Evolutionary conservation across 2,888 invertebrate genomes (phyloP).

Genomic region (Synanthedon formicaeformis): DNA sequence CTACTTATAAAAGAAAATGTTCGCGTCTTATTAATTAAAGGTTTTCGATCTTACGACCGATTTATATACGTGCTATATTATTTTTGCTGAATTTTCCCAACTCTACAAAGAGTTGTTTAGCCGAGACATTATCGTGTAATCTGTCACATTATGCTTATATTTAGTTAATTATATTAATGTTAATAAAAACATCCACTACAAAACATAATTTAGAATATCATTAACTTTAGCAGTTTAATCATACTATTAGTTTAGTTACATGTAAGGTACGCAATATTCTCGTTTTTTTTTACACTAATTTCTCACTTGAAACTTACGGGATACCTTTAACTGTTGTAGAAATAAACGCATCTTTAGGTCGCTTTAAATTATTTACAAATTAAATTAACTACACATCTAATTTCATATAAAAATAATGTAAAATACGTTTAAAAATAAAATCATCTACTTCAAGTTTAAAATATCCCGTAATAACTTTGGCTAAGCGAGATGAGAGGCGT

Average conservation of each 20-base stretch:
- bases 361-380: neutral
- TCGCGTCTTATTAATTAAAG: neutral
- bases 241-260: conserved; percentile 13
- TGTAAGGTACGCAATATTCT: conserved; percentile 19
- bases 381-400: neutral
- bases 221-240: conserved; percentile 25
- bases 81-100: no score
- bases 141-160: no score
- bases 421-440: neutral
- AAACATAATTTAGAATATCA: conserved; percentile 56
- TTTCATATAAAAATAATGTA: neutral
- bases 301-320: conserved; percentile 40
- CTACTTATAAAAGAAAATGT: conserved; percentile 19
- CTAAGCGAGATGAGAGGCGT: conserved; percentile 29
- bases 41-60: conserved; percentile 11
- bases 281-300: conserved; percentile 25
- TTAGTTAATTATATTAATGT: neutral
- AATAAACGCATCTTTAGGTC: neutral
- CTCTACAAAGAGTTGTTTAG: no score
- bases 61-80: neutral
- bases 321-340: conserved; percentile 27
- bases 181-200: conserved; percentile 48
- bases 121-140: no score
- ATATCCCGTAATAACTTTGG: conserved; percentile 28
- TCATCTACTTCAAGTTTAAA: conserved; percentile 13